A percentile compares a stretch with the other conserved stretches of the same genome.
Conservation (phyloP, 2,113 vertebrate genomes). For the Hydrochoerus hydrochaeris region DNA sequence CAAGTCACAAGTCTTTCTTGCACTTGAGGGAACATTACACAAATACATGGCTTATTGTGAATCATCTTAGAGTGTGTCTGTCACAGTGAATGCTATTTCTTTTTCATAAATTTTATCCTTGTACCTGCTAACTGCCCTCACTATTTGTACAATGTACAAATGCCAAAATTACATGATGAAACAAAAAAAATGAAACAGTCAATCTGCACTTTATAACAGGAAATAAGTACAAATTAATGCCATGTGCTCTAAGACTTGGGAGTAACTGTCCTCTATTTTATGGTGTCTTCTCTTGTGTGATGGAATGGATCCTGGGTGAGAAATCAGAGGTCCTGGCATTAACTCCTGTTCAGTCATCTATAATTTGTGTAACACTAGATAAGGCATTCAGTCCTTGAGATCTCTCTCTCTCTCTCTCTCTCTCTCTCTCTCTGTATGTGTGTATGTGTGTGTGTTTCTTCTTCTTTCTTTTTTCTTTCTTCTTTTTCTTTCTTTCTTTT, state of each 20-base stretch:
- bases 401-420: too few relatives aligned
- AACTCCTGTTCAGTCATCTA: neutral
- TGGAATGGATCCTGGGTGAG: neutral
- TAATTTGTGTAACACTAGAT: neutral
- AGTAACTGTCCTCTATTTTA: neutral
- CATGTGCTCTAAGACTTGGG: neutral
- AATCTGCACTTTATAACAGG: neutral
- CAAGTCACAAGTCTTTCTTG: neutral
- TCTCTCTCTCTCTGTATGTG: too few relatives aligned
- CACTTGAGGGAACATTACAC: neutral
- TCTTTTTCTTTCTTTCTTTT: too few relatives aligned
- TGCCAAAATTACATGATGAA: neutral
- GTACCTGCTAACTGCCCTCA: neutral
- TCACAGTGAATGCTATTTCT: neutral
- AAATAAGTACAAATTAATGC: neutral
- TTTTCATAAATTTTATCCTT: neutral
- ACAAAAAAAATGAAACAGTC: neutral
- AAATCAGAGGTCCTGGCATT: neutral
- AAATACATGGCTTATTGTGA: neutral
- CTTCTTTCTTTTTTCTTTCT: too few relatives aligned
- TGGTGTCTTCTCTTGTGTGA: neutral
- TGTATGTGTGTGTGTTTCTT: too few relatives aligned
- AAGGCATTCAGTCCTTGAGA: neutral
- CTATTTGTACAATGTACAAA: neutral
- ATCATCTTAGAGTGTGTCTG: neutral